Conservation (phyloP, 2,888 invertebrate genomes). For the Petrolisthes cinctipes region DNA sequence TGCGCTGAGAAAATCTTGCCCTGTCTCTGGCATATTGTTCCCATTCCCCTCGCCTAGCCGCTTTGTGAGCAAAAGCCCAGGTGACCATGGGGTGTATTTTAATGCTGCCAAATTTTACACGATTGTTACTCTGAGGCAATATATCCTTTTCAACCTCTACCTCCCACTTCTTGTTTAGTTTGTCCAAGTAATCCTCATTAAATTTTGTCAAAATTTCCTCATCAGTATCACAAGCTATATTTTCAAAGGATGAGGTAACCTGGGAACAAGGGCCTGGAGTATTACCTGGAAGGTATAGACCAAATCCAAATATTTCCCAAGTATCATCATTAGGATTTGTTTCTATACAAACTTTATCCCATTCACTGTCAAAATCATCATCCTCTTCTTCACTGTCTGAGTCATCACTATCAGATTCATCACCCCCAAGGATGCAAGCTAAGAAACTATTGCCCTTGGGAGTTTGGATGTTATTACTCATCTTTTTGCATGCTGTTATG, state of each 20-base stretch:
- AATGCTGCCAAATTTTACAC: slow-evolving; percentile 28
- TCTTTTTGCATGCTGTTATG: slow-evolving; percentile 15
- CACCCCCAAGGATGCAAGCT: slow-evolving; percentile 40
- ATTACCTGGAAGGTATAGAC: not conserved
- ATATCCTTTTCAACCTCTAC: slow-evolving; percentile 28
- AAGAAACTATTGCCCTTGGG: slow-evolving; percentile 23
- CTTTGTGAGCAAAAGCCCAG: slow-evolving; percentile 36
- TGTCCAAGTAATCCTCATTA: not conserved
- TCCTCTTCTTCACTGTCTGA: slow-evolving; percentile 36
- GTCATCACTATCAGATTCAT: slow-evolving; percentile 36
- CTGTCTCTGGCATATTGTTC: slow-evolving; percentile 39
- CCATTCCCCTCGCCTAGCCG: slow-evolving; percentile 40
- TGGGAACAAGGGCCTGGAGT: not conserved
- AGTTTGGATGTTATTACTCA: not conserved
- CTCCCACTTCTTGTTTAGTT: slow-evolving; percentile 37
- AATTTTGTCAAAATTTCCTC: not conserved
- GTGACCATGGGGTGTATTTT: slow-evolving; percentile 32
- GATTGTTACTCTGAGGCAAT: not conserved
- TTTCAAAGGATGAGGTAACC: not conserved
- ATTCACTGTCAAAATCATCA: slow-evolving; percentile 19
- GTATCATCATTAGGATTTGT: slow-evolving; percentile 21
- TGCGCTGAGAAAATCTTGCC: slow-evolving; percentile 35
- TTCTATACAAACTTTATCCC: slow-evolving; percentile 26
- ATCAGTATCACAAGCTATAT: slow-evolving; percentile 24
- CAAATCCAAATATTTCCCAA: slow-evolving; percentile 47